These are phyloP conservation scores for Sphaerophoria rueppellii DNA, from an alignment of 2,888 invertebrate species.

Conservation along the genomic window DNA sequence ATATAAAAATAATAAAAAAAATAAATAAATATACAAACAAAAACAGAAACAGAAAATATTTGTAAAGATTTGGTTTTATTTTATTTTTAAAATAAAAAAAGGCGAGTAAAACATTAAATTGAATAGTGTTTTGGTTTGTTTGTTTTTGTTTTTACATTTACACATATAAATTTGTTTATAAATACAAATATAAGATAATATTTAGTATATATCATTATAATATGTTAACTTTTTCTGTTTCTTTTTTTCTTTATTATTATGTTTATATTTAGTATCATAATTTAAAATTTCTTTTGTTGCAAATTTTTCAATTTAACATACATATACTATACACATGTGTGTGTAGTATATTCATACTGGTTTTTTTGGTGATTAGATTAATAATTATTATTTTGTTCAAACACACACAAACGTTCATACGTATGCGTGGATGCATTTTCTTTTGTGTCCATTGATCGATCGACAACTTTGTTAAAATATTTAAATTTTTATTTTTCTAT, in stretches of 20 bases:
- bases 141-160: conserved; percentile 59
- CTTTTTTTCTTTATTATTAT: conserved; percentile 66
- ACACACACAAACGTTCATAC: conserved; percentile 1
- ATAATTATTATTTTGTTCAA: too few species aligned
- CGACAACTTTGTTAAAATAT: conserved; percentile 77
- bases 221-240: conserved; percentile 76
- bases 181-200: conserved; percentile 76
- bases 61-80: conserved; percentile 55
- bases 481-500: conserved; percentile 51
- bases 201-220: conserved; percentile 74
- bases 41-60: conserved; percentile 47
- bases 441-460: too few species aligned
- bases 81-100: conserved; percentile 48
- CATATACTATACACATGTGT: conserved; percentile 39
- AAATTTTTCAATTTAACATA: conserved; percentile 44
- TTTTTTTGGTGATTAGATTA: conserved; percentile 53
- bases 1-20: neutral
- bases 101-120: conserved; percentile 56
- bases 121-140: neutral
- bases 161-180: conserved; percentile 75
- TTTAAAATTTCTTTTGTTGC: conserved; percentile 57
- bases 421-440: conserved; percentile 52
- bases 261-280: conserved; percentile 59
- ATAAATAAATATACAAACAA: conserved; percentile 56
- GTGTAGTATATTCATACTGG: conserved; percentile 57